Conservation (phyloP, 2,797 vertebrate genomes). For the Sphenopsis melanotis region DNA sequence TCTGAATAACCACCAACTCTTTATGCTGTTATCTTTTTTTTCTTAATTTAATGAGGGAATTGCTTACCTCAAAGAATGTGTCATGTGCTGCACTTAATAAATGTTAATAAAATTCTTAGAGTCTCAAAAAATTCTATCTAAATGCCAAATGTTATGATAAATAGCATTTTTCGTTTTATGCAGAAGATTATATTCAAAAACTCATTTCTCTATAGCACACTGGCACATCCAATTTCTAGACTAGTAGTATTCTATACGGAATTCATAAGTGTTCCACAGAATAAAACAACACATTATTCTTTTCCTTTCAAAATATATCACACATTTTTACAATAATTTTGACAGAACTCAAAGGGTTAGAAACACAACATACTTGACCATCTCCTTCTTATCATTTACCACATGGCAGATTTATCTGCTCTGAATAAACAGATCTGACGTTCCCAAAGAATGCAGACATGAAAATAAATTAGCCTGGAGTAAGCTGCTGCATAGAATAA, state of each 20-base stretch:
- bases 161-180: neutral
- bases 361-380: slow-evolving; percentile 34
- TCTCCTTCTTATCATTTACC: slow-evolving; percentile 12
- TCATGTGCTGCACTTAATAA: neutral
- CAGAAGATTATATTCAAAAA: slow-evolving; percentile 1
- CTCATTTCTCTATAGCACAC: neutral
- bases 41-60: neutral
- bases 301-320: slow-evolving; percentile 41
- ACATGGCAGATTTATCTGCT: slow-evolving; percentile 32
- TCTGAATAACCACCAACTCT: neutral
- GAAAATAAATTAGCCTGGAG: slow-evolving; percentile 48
- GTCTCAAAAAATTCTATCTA: neutral
- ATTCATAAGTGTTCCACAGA: neutral
- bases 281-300: slow-evolving; percentile 37
- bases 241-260: neutral
- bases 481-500: slow-evolving; percentile 16
- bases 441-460: neutral
- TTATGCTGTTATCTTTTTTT: neutral
- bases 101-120: slow-evolving; percentile 18
- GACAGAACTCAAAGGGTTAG: slow-evolving; percentile 40
- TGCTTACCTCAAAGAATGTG: neutral
- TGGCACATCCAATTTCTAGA: slow-evolving; percentile 19
- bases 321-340: slow-evolving; percentile 41
- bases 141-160: slow-evolving; percentile 27
- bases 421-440: slow-evolving; percentile 26